Evolutionary conservation across 2,113 vertebrate genomes (phyloP), one percentile per base, ranked within the genome.

Genomic region (Osmerus eperlanus): DNA sequence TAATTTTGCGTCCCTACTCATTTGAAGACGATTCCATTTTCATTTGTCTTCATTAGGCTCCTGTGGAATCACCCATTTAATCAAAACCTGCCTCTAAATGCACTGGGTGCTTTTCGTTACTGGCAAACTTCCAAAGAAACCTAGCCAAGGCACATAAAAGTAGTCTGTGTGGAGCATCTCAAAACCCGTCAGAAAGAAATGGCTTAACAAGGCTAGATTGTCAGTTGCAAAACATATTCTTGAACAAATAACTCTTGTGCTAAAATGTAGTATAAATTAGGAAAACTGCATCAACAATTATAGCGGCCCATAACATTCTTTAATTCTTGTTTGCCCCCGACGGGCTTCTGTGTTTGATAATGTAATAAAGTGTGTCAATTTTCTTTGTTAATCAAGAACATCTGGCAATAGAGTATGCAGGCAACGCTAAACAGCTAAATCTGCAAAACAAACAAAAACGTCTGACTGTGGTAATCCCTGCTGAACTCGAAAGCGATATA

Each of bases 341-440:
- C 90, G 86, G 89, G 78, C 90, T 90, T 80, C 85, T 81, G 90
- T 92, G 89, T 93, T 92, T 91, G 88, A 88, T 90, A 91, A 90
- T 89, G 90, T 85, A 89, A 89, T 91, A 89, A 89, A 91, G 91
- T 86, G 90, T 92, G 93, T 94, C 91, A 89, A 93, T 94, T 91
- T 91, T 85, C 92, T 85, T 86, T 87, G 41, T 88, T 90, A 93
- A 95, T 94, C 88, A 86, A 89, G 92, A 94, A 93, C 93, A 94
- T 92, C 93, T 95, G 94, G 91, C 89, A 80, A 73, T 88, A 86
- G 86, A 90, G 90, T 83, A 86, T 76, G 91, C 86, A 92, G 90
- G 86, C 89, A 79, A 86, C 86, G 67, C 86, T 84, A 87, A 88
- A 78, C 79, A 77, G 85, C 88, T 73, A 87, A 82, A 91, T 86